Evolutionary conservation across 2,797 vertebrate species (phyloP), one percentile per base, ranked within the genome.

Genomic region (Sandelia bainsii): DNA sequence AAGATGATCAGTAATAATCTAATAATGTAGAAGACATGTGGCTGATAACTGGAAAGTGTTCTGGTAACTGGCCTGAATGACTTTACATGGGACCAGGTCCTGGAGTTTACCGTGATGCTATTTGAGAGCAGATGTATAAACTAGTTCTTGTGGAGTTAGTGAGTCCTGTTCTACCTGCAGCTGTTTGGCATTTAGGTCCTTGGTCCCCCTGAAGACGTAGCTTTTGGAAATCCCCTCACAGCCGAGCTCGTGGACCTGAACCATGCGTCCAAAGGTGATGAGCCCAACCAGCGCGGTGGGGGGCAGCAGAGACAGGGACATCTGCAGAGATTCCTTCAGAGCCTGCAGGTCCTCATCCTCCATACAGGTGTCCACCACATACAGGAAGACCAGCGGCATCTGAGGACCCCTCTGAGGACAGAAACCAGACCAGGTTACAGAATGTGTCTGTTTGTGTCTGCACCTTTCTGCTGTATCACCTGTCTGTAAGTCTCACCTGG

Each of bases 311-410:
- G 97, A 98, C 54, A 99, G 92, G 0, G 98, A 99, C 98, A 99
- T 99, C 85, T 99, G 98, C 92, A 99, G 94, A 1, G 97, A 99
- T 89, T 99, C 98, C 83, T 98, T 99, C 85, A 99, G 84, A 3
- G 98, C 97, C 80, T 99, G 97, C 80, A 99, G 93, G 87, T 99
- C 98, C 80, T 99, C 98, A 76, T 99, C 98, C 87, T 99, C 98
- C 96, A 99, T 98, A 63, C 98, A 99, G 0, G 97, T 99, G 91
- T 99, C 98, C 92, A 99, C 97, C 84, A 99, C 96, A 61, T 99
- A 99, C 29, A 99, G 94, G 87, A 99, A 98, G 92, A 98, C 97
- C 88, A 98, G 91, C 0, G 98, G 97, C 97, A 99, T 98, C 93
- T 97, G 97, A 85, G 97, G 96, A 50, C 97, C 97, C 62, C 98